phyloP scores from a whole-genome alignment of 2,797 vertebrate species.

The Poeciliopsis gracilis region DNA sequence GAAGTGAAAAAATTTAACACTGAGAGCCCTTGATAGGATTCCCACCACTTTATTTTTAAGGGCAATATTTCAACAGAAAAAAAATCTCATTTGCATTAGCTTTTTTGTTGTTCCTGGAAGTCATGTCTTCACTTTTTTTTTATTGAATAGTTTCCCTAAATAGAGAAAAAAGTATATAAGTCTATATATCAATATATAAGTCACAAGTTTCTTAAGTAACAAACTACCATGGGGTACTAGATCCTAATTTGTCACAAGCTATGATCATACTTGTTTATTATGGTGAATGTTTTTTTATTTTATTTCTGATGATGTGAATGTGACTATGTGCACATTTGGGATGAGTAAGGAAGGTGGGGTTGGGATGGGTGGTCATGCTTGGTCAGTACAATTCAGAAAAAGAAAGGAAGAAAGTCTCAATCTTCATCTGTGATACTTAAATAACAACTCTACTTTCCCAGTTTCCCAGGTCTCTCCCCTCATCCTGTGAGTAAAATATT shows the following conservation, averaged over 20 bases:
- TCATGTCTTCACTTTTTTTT: constrained; percentile 89
- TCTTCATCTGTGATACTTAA: constrained; percentile 8
- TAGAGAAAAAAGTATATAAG: constrained; percentile 83
- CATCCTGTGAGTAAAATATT: not conserved
- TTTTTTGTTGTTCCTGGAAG: constrained; percentile 79
- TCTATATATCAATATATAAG: constrained; percentile 58
- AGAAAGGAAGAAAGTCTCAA: not conserved
- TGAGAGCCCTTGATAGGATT: constrained; percentile 38
- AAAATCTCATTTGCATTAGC: constrained; percentile 59
- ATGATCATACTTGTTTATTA: not conserved
- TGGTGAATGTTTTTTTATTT: constrained; percentile 69
- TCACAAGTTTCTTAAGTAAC: constrained; percentile 85
- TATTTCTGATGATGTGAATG: constrained; percentile 68
- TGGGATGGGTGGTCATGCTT: not conserved
- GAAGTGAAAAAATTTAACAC: constrained; percentile 72
- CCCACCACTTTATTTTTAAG: constrained; percentile 79
- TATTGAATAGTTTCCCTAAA: constrained; percentile 90
- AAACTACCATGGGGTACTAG: constrained; percentile 93
- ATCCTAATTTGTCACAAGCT: constrained; percentile 87
- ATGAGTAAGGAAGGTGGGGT: not conserved
- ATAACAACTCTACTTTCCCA: not conserved
- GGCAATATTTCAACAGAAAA: constrained; percentile 56
- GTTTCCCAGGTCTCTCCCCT: not conserved
- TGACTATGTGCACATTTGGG: constrained; percentile 13
- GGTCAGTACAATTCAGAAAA: not conserved